Base-by-base conservation (phyloP, 2,113 vertebrate genomes). In the Brienomyrus brachyistius region DNA sequence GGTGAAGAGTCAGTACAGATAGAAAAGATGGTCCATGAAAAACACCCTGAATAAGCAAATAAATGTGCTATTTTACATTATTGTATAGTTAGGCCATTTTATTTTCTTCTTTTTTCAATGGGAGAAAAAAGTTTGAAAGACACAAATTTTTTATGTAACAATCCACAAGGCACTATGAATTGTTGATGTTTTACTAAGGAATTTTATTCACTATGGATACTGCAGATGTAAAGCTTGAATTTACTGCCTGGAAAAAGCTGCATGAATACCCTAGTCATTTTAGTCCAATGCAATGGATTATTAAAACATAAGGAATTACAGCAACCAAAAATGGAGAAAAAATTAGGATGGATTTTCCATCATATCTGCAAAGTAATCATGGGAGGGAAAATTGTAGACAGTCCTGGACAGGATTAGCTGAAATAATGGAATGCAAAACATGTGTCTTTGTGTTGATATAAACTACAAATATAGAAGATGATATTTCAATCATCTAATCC, bases 381-480 rank as follows among this genome's bases (percentile, higher is more conserved):
- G 4, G 21, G 43, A 62, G 84, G 17, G 52, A 89, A 84, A 89
- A 54, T 52, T 48, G 82, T 45, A 85, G 52, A 43, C 83, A 83
- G 70, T 50, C 45, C 47, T 85, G 43, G 50, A 13, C 50, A 52
- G 27, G 31, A 87, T 13, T 35, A 54, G 17, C 27, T 56, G 50
- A n/a, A 54, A 5, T 7, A 47, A 85, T 8, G n/a, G 47, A 52
- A 27, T 45, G 21, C 54, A 35, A 62, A 85, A 21, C 43, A 40
- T 35, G 40, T 89, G 35, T 84, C n/a, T 54, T 62, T 89, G 50
- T 89, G 88, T 89, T 48, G 70, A 62, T 48, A 89, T 82, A 35
- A 82, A 89, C 43, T 52, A 56, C 9, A 89, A 74, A 19, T 77
- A 40, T 47, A 77, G 77, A 80, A 43, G 27, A 89, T 52, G 27